These are phyloP conservation scores for Ancistrus triradiatus DNA, from an alignment of 2,113 vertebrate genomes.

Conservation along the genomic window DNA sequence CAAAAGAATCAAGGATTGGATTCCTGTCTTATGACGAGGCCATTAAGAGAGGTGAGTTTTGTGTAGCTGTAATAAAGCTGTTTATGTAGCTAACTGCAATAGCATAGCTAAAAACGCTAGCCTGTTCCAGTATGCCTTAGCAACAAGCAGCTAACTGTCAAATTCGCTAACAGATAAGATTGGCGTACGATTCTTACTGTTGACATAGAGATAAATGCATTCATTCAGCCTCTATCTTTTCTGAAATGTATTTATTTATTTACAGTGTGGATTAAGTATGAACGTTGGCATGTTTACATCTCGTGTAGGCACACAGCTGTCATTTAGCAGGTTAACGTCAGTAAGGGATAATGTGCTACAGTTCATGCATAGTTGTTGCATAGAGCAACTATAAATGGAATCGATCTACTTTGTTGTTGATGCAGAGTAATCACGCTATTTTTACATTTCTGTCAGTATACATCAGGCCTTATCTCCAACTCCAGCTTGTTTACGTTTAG, in stretches of 20 bases:
- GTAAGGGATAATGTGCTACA: no score
- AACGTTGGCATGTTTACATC: neutral
- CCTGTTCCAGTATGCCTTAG: neutral
- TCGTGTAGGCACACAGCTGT: constrained; percentile 16
- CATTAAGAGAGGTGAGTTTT: constrained; percentile 66
- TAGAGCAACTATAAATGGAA: no score
- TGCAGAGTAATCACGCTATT: no score
- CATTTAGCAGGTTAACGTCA: constrained; percentile 5
- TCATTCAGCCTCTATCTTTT: neutral
- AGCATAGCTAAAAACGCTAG: neutral
- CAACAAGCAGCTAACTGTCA: constrained; percentile 12
- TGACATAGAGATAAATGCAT: neutral
- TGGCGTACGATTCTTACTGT: neutral
- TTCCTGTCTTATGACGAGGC: constrained; percentile 79
- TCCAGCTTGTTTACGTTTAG: no score
- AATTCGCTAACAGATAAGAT: neutral
- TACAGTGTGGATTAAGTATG: neutral
- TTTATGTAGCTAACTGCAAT: neutral
- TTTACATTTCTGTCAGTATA: no score
- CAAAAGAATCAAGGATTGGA: constrained; percentile 79
- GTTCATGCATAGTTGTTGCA: no score
- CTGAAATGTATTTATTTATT: neutral
- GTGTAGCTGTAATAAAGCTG: neutral
- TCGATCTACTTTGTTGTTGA: no score
- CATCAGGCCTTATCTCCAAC: no score